Percentiles rank a stretch among this genome's conserved stretches.
Conservation (phyloP, 2,888 invertebrate species). For the Heliconius aoede region DNA sequence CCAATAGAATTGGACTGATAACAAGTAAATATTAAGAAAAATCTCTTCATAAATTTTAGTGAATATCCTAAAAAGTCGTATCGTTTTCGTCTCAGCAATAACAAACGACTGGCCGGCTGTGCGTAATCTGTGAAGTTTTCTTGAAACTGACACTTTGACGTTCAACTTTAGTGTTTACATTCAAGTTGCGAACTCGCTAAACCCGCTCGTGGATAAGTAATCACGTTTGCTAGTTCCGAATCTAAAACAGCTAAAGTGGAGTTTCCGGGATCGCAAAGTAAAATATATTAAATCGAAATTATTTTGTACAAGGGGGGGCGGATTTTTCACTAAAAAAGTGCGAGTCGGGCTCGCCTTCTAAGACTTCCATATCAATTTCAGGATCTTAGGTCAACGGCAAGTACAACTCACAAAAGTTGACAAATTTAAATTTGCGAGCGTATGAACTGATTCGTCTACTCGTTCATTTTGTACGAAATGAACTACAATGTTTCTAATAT, state of each 20-base stretch:
- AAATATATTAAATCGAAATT: not conserved
- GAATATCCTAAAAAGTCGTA: constrained; percentile 1
- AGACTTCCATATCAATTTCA: too few species aligned
- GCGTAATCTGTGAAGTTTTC: constrained; percentile 42
- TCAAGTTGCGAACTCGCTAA: constrained; percentile 27
- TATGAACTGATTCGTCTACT: too few species aligned
- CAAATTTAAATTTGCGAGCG: too few species aligned
- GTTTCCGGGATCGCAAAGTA: not conserved
- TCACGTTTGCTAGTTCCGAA: constrained; percentile 19
- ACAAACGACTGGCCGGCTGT: not conserved
- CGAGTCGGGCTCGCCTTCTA: too few species aligned
- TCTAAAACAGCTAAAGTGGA: not conserved
- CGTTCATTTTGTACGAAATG: too few species aligned
- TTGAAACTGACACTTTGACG: constrained; percentile 41
- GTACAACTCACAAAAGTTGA: too few species aligned
- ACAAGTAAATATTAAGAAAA: not conserved
- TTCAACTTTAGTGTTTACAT: constrained; percentile 34
- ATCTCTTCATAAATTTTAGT: not conserved
- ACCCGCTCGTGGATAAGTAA: constrained; percentile 9
- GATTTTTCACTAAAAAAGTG: not conserved
- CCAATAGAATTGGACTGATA: too few species aligned
- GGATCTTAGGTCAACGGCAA: too few species aligned
- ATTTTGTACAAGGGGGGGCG: not conserved
- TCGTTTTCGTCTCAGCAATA: constrained; percentile 2
- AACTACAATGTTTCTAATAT: too few species aligned